Base-by-base conservation (phyloP, 2,888 invertebrate species). In the Rhogogaster chlorosoma region DNA sequence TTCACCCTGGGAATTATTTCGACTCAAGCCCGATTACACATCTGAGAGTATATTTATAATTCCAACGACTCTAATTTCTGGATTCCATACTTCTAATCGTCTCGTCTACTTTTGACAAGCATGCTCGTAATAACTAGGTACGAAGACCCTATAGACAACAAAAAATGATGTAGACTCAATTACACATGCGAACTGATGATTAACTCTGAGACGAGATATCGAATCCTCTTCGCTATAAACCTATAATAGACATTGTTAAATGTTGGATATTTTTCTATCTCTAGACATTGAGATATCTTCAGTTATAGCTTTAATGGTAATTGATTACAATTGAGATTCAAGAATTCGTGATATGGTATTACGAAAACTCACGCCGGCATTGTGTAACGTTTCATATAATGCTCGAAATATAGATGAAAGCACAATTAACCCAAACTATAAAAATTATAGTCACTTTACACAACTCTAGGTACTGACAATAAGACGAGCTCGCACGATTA, bases 101-200 rank as follows among this genome's bases (percentile, higher is more conserved):
- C 36, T 80, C 38, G n/a, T 61, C 38, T 22, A 57, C 12, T 80
- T 80, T 32, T 80, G 80, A 61, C 36, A 80, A 38, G 22, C 80
- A 18, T 61, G 42, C 9, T 6, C 38, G 15, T 57, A 80, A 80
- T 80, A 26, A 80, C 61, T 61, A 36, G 38, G 61, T 80, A 15
- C 80, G 15, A 22, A 22, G 32, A 61, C 80, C 38, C 1, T 18
- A 57, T 22, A 36, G 18, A 15, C 18, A 18, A 29, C 12, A 38
- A 22, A 22, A 53, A 80, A 36, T 80, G 5, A 80, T 38, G 38
- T 49, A 80, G 80, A 38, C 61, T 61, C 15, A 57, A 61, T 61
- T 61, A 80, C 57, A 38, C 22, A 36, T 38, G 61, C 36, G 10
- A 57, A 12, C 38, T 29, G 61, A 80, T 38, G 36, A 80, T 80